Base-by-base conservation (phyloP, 2,113 vertebrate genomes). In the Sorex araneus region DNA sequence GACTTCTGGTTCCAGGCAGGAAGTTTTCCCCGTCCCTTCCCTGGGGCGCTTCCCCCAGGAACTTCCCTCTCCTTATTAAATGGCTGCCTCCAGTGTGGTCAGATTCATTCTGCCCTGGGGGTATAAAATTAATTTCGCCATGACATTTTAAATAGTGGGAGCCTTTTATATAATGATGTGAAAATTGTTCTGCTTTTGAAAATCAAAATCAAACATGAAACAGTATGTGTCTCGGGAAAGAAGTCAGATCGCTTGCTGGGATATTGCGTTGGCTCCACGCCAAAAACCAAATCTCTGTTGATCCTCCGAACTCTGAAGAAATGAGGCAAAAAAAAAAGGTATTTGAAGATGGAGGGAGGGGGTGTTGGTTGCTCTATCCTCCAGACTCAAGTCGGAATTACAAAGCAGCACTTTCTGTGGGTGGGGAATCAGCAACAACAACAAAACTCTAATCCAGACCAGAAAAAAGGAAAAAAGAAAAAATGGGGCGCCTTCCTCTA, bases 151-250 rank as follows among this genome's bases (percentile, higher is more conserved):
- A 89, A 82, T 91, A 84, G 83, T 88, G 25, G 84, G 84, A 91
- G 50, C 27, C 84, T 95, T 40, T 86, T n/a, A 71, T 95, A 88
- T 80, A 87, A 36, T 80, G 77, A 83, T 93, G 45, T 36, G 10
- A 86, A 85, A 96, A 93, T 92, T 87, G 30, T 92, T 97, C 81
- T 91, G 76, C 8, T 76, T 85, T 96, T 94, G 95, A 91, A 97
- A 97, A 66, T 54, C 50, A 32, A 43, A 96, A 80, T 91, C 94
- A 84, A 93, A 94, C 94, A 84, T 67, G 87, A 91, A 96, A 82
- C 70, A 92, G 70, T 91, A 43, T 87, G 84, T 88, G 81, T 95
- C 69, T 91, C 83, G 47, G 36, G 95, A 63, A 94, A 85, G 83
- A 94, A 93, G 78, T 89, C 69, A 81, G 34, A 54, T 93, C 90